Evolutionary conservation across 1,140 invertebrate genomes (phyloP).

Genomic region (Bradysia coprophila): DNA sequence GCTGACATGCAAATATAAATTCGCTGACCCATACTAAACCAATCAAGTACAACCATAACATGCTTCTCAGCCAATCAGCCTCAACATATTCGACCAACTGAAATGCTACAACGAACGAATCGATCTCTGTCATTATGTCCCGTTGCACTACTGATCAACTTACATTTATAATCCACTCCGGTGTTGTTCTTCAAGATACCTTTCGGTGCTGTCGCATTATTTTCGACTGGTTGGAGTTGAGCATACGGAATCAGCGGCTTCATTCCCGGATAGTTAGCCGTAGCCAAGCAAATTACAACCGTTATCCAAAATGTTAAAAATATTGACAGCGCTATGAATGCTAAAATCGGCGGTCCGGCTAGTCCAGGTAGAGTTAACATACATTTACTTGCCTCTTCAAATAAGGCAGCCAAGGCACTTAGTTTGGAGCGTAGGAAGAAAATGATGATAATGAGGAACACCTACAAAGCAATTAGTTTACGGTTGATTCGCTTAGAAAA

Average conservation of each 20-base stretch:
- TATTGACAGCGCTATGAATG: constrained; percentile 54
- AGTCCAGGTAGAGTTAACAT: constrained; percentile 66
- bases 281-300: constrained; percentile 51
- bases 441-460: constrained; percentile 61
- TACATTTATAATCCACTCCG: constrained; percentile 11
- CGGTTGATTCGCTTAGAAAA: background rate
- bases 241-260: constrained; percentile 12
- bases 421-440: constrained; percentile 64
- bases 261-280: constrained; percentile 29
- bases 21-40: constrained; percentile 78
- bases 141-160: too few species aligned
- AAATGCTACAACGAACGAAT: constrained; percentile 27
- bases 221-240: background rate
- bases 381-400: constrained; percentile 74
- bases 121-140: too few species aligned
- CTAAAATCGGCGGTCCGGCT: constrained; percentile 72
- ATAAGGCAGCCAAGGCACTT: constrained; percentile 58
- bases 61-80: constrained; percentile 56
- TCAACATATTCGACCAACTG: constrained; percentile 45
- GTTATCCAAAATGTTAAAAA: constrained; percentile 76
- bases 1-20: constrained; percentile 80
- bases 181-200: constrained; percentile 3
- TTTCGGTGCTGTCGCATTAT: background rate
- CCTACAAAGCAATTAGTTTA: constrained; percentile 29
- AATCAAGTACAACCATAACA: constrained; percentile 84